A percentile compares a stretch with the other conserved stretches of the same genome.
phyloP scores from a whole-genome alignment of 1,140 invertebrate genomes.

The Notospermus geniculatus region DNA sequence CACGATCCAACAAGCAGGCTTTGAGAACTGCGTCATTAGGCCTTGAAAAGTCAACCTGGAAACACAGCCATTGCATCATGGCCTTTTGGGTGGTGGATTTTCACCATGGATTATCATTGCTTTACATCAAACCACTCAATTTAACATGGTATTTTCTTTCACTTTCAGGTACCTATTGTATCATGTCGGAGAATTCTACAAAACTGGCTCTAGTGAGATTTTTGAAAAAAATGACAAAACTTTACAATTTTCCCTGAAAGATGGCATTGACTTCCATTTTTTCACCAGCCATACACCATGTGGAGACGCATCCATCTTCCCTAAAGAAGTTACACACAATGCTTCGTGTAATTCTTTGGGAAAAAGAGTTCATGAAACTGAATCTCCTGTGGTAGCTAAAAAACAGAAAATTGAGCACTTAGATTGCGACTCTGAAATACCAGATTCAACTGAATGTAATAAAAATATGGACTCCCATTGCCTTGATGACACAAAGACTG shows the following conservation, averaged over 20 bases:
- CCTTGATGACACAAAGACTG: too few species aligned
- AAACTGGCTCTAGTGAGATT: too few species aligned
- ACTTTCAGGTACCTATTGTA: constrained; percentile 37
- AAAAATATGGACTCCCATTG: too few species aligned
- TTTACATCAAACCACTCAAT: too few species aligned
- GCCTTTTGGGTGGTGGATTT: too few species aligned
- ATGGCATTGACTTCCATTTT: constrained; percentile 75
- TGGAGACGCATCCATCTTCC: constrained; percentile 90
- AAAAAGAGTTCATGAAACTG: neutral
- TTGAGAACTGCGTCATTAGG: too few species aligned
- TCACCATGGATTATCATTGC: too few species aligned
- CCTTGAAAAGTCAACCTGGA: too few species aligned
- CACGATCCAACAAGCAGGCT: too few species aligned
- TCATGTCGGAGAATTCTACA: too few species aligned
- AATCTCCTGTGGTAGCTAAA: neutral
- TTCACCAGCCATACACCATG: constrained; percentile 86
- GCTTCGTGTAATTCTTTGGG: neutral
- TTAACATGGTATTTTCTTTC: constrained; percentile 3
- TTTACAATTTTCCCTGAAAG: constrained; percentile 52
- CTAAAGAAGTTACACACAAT: constrained; percentile 49
- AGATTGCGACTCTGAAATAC: neutral
- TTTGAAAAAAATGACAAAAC: too few species aligned
- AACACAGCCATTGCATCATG: too few species aligned
- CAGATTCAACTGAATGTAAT: neutral
- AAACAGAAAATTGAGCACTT: neutral